phyloP scores from a whole-genome alignment of 2,113 vertebrate genomes.

The Triplophysa siluroides region DNA sequence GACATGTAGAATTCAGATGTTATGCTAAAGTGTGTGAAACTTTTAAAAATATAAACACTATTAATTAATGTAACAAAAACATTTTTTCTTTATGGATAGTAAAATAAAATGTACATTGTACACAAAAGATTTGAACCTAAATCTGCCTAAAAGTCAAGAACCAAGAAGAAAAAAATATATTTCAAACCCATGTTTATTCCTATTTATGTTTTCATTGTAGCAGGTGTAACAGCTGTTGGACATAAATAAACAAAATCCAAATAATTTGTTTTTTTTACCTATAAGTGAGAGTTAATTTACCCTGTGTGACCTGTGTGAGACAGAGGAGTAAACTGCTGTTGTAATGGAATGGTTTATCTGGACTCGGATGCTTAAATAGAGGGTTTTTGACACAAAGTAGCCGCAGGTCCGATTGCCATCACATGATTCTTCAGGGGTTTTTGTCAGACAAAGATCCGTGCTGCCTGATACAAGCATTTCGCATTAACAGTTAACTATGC shows the following conservation, averaged over 20 bases:
- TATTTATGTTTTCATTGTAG: slow-evolving; percentile 69
- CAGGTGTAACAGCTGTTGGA: slow-evolving; percentile 71
- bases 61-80: too few species aligned
- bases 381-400: slow-evolving; percentile 54
- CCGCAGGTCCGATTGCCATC: slow-evolving; percentile 49
- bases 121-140: background rate
- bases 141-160: background rate
- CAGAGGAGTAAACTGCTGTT: slow-evolving; percentile 23
- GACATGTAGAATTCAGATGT: too few species aligned
- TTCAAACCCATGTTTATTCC: slow-evolving; percentile 70
- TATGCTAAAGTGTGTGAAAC: too few species aligned
- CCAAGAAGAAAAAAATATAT: background rate
- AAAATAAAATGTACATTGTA: background rate
- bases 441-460: slow-evolving; percentile 56
- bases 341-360: slow-evolving; percentile 47
- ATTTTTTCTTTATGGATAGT: background rate
- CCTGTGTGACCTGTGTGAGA: slow-evolving; percentile 58
- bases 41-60: too few species aligned
- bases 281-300: slow-evolving; percentile 51
- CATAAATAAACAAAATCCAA: slow-evolving; percentile 60
- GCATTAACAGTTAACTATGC: slow-evolving; percentile 58
- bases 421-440: slow-evolving; percentile 43
- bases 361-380: slow-evolving; percentile 47
- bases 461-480: slow-evolving; percentile 56
- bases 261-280: background rate